Evolutionary conservation across 2,113 vertebrate species (phyloP), one percentile per base, ranked within the genome.

Genomic region (Daboia siamensis): DNA sequence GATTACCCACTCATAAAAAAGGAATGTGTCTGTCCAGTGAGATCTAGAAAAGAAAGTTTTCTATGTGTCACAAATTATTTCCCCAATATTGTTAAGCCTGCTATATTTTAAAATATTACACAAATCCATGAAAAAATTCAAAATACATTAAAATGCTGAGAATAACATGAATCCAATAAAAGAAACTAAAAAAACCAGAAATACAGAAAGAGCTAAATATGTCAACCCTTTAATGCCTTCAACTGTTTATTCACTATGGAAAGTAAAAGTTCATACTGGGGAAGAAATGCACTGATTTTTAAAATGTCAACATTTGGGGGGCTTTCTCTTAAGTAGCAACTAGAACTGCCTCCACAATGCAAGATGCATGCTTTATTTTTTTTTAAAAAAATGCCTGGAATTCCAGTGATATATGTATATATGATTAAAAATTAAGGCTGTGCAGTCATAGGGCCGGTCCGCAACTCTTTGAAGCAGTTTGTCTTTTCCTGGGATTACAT

Each of bases 321-420:
- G n/a, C 20, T 55, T 92, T 86, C 23, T 5, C 17, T 92, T 91
- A 3, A 24, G n/a, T 86, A 94, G 8, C 44, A 26, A 23, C 33
- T n/a, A 91, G 91, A 91, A 29, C 87, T 95, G 89, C 94, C 64
- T 59, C 55, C 57, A 86, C 59, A 88, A 2, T 90, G 93, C n/a
- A 54, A 52, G 91, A 48, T 51, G 92, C 93, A 33, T 23, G 51
- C 4, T 13, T 54, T 55, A 51, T 90, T 94, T 95, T 95, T 93
- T 9, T 52, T 54, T 93, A 93, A 74, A 90, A 89, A 94, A 93
- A 59, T 89, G 15, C 92, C 90, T 95, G 21, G 69, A 56, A 8
- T 80, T 93, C 61, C 44, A 2, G 24, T 90, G 86, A 74, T 91
- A 86, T 93, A 51, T 51, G 9, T 39, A 39, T 24, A 55, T 51